Conservation (phyloP, 2,797 vertebrate species). For the Premnoplex brunnescens region DNA sequence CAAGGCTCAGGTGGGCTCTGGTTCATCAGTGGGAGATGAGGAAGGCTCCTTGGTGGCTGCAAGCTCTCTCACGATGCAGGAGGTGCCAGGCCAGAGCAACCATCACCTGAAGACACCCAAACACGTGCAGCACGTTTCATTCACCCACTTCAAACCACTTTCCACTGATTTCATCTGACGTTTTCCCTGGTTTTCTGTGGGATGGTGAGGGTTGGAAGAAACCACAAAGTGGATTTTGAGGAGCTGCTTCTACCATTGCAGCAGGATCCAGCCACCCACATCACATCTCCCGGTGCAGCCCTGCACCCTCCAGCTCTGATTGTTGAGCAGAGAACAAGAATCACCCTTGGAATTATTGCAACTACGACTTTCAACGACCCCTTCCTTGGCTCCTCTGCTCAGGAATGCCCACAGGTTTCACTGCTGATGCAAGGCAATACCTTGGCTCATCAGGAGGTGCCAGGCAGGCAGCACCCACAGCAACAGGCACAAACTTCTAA, state of each 20-base stretch:
- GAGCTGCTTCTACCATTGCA: not conserved
- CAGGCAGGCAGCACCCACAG: not conserved
- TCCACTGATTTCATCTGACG: not conserved
- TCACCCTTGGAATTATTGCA: not conserved
- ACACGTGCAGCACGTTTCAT: not conserved
- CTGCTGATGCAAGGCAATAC: not conserved
- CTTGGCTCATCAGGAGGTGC: not conserved
- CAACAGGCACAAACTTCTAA: not conserved
- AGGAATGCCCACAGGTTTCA: not conserved
- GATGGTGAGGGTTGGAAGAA: not conserved
- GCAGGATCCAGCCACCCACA: not conserved
- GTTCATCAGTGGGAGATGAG: not conserved
- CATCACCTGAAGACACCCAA: not conserved
- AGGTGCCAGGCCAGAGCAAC: not conserved
- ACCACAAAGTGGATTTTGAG: not conserved
- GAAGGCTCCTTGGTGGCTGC: not conserved
- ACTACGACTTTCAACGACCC: rapidly evolving
- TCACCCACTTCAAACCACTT: not conserved
- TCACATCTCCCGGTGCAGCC: not conserved
- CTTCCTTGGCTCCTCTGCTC: not conserved
- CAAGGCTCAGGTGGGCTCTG: not conserved
- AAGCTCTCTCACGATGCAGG: not conserved
- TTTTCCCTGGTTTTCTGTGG: not conserved
- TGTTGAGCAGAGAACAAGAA: not conserved
- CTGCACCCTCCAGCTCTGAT: not conserved